Evolutionary conservation across 2,888 invertebrate species (phyloP).

Genomic region (Taphrorychus bicolor): DNA sequence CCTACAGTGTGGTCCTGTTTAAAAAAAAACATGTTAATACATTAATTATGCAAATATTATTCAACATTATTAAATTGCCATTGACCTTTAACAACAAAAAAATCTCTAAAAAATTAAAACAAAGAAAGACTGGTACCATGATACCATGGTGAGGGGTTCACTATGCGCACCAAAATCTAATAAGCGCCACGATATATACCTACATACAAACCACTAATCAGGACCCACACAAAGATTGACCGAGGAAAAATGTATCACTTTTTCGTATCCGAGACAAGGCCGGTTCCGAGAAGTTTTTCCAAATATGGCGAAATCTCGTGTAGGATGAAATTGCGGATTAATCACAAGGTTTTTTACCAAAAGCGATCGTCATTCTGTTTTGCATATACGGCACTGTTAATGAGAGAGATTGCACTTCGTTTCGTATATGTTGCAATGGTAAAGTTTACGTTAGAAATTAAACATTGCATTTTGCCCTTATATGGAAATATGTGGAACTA

Average conservation of each 20-base stretch:
- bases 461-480: background rate
- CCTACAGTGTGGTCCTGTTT: background rate
- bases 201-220: background rate
- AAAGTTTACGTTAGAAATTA: background rate
- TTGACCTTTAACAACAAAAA: background rate
- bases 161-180: no score
- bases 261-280: constrained; percentile 18
- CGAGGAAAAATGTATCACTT: constrained; percentile 24
- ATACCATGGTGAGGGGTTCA: no score
- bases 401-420: constrained; percentile 1
- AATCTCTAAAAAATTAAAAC: background rate
- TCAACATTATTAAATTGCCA: background rate
- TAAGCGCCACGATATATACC: no score
- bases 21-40: background rate
- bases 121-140: background rate
- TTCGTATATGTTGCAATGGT: background rate
- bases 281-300: constrained; percentile 13
- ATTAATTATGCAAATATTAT: background rate
- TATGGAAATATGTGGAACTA: background rate
- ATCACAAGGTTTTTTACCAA: constrained; percentile 28
- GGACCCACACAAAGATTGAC: background rate
- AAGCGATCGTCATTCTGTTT: constrained; percentile 8
- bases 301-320: constrained; percentile 23
- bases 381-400: constrained; percentile 5
- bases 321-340: constrained; percentile 26